phyloP scores from a whole-genome alignment of 2,797 vertebrate species.

The Malurus splendens region DNA sequence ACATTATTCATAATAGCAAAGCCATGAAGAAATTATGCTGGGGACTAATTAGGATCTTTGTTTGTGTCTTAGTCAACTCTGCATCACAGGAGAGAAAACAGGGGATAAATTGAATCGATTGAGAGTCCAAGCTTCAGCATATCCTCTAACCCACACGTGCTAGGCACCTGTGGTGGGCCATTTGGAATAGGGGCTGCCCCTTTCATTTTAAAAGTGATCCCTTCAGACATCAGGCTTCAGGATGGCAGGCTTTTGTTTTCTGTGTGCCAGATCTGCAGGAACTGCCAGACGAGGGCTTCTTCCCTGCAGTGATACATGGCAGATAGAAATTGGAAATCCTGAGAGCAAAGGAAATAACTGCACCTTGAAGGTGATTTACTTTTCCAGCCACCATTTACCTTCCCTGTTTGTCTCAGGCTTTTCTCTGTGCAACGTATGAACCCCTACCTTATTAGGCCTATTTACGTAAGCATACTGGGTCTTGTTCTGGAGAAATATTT shows the following conservation, averaged over 20 bases:
- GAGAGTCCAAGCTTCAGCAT: neutral
- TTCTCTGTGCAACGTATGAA: neutral
- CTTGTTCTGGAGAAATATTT: conserved; percentile 19
- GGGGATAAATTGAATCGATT: neutral
- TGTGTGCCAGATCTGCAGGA: neutral
- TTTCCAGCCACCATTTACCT: neutral
- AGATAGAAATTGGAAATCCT: neutral
- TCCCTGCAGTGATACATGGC: neutral
- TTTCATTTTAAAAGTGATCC: neutral
- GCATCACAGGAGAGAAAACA: neutral
- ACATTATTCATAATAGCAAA: neutral
- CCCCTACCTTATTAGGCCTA: neutral
- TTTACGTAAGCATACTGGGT: conserved; percentile 5
- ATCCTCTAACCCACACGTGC: neutral
- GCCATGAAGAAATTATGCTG: neutral
- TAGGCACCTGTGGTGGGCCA: neutral
- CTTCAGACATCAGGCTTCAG: neutral
- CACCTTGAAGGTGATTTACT: neutral
- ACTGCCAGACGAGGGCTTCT: neutral
- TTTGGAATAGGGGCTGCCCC: neutral
- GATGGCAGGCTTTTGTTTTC: neutral
- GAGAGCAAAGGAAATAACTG: neutral
- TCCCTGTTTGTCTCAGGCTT: neutral
- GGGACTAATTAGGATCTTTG: neutral
- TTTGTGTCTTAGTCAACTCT: neutral